Evolutionary conservation across 2,113 vertebrate species (phyloP), one percentile per base, ranked within the genome.

Genomic region (Rhinopomastus cyanomelas): DNA sequence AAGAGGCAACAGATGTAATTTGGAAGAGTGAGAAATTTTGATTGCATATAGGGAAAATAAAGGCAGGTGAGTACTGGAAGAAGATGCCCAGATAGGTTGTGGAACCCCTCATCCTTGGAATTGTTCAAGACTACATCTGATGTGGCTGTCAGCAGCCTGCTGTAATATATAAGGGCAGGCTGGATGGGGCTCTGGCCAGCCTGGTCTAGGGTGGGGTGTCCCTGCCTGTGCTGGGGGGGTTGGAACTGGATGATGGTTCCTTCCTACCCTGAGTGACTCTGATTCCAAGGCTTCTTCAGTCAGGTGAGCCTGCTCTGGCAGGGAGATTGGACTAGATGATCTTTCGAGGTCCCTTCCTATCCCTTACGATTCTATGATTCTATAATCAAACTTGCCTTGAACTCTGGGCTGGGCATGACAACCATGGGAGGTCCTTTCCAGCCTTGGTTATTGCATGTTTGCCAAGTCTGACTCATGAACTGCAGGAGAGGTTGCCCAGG

Each of bases 401-500:
- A 25, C 8, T 85, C 5, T 1, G 22, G 1, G 2, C 25, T 61
- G 21, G 37, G 11, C 7, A 5, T 0, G 1, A 8, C 61, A 17
- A 18, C 39, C 55, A 5, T 7, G 74, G 87, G 32, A 59, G 9
- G 5, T 55, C 13, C 27, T 19, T 82, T 82, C 55, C 48, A 53
- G 1, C 51, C 27, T 19, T 44, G 22, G 3, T 67, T 81, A 34
- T 65, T 87, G 42, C 8, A 1, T 32, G 12, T 8, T 55, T 76
- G 37, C 6, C 20, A n/a, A 56, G 39, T 10, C 10, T 18, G 72
- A 30, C n/a, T 72, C 4, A 2, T 7, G 39, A 59, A 17, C 44
- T 83, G 52, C 39, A 16, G 59, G 18, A 51, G 21, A 44, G 30
- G 62, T 85, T 56, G 52, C 32, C 52, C n/a, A 17, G 7, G 20